phyloP scores from a whole-genome alignment of 1,140 invertebrate species.

The Lordiphosa clarofinis region DNA sequence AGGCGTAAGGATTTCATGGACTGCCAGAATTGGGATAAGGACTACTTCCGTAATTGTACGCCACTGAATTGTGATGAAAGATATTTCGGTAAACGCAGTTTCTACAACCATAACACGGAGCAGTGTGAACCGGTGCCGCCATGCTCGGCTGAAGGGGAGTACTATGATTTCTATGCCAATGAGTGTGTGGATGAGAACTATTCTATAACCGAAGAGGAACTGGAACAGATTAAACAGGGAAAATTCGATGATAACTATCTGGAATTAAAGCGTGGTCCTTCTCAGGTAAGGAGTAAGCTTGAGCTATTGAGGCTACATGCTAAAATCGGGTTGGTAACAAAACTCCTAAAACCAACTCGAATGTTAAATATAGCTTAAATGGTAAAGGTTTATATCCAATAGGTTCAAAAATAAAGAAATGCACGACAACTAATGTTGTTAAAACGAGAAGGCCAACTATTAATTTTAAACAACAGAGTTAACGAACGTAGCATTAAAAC shows the following conservation, averaged over 20 bases:
- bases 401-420: too few relatives aligned
- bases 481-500: too few relatives aligned
- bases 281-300: too few relatives aligned
- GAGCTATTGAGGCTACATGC: too few relatives aligned
- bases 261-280: constrained; percentile 19
- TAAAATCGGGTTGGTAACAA: too few relatives aligned
- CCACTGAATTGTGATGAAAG: constrained; percentile 69
- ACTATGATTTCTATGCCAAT: constrained; percentile 57
- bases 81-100: constrained; percentile 67
- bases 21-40: constrained; percentile 64
- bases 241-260: constrained; percentile 45
- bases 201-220: constrained; percentile 47
- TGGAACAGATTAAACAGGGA: constrained; percentile 36
- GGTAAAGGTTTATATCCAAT: not conserved
- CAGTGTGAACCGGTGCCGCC: constrained; percentile 45
- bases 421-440: too few relatives aligned
- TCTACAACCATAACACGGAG: constrained; percentile 45
- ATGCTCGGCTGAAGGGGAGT: constrained; percentile 16
- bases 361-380: too few relatives aligned
- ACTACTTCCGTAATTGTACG: constrained; percentile 63
- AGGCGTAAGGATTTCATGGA: constrained; percentile 43
- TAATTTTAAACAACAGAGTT: too few relatives aligned
- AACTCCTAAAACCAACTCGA: too few relatives aligned
- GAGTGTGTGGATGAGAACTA: constrained; percentile 44
- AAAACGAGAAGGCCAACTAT: constrained; percentile 15